Conservation (phyloP, 2,797 vertebrate genomes). For the Loriculus beryllinus region DNA sequence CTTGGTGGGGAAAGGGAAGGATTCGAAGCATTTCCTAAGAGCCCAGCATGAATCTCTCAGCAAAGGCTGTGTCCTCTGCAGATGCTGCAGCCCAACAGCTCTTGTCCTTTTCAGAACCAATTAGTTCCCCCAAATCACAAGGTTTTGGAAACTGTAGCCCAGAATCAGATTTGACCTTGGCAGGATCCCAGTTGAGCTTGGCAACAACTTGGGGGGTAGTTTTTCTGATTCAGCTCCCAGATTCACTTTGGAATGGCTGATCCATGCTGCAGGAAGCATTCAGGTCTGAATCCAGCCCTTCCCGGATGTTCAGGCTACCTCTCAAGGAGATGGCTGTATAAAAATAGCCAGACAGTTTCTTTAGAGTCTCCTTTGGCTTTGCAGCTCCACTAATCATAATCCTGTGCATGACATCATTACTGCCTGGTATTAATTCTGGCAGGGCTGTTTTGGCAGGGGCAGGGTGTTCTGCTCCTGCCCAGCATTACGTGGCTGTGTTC, state of each 20-base stretch:
- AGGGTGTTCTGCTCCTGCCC: background rate
- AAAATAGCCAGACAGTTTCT: slow-evolving; percentile 31
- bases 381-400: background rate
- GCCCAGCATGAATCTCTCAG: background rate
- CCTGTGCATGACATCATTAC: background rate
- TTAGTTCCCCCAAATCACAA: background rate
- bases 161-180: background rate
- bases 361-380: background rate
- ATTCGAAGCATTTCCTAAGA: background rate
- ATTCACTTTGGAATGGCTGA: background rate
- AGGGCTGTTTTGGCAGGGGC: background rate
- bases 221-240: background rate
- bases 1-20: background rate
- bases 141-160: background rate
- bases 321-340: background rate
- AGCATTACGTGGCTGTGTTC: accelerated
- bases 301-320: background rate
- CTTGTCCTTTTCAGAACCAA: background rate
- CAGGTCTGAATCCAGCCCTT: background rate
- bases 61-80: background rate
- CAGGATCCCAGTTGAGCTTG: background rate
- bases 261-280: background rate
- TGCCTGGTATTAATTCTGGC: background rate
- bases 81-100: background rate
- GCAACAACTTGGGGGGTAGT: background rate